A percentile compares a stretch with the other conserved stretches of the same genome.
These are phyloP conservation scores for Nothoprocta pentlandii DNA, from an alignment of 2,113 vertebrate species.

Conservation along the genomic window DNA sequence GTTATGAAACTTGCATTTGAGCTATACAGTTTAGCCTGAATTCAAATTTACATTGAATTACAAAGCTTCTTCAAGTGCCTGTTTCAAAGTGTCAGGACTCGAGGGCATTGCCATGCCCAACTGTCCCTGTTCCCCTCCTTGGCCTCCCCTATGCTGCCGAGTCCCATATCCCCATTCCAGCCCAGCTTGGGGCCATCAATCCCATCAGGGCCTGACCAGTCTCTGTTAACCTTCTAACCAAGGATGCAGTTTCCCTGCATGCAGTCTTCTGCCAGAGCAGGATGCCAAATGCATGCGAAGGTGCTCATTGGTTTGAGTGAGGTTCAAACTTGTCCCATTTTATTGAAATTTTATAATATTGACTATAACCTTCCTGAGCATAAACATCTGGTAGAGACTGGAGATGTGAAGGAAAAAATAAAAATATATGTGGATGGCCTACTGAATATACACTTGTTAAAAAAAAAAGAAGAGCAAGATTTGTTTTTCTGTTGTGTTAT, in stretches of 20 bases:
- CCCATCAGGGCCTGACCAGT: not conserved
- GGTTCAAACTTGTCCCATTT: not conserved
- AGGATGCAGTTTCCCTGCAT: not conserved
- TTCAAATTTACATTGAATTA: not conserved
- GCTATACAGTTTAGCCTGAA: not conserved
- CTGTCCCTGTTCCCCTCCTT: not conserved
- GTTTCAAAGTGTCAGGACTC: not conserved
- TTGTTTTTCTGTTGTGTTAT: not conserved
- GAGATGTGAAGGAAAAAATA: not conserved
- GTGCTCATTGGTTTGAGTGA: not conserved
- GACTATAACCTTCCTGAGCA: not conserved
- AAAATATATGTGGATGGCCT: not conserved
- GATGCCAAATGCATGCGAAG: fast-evolving
- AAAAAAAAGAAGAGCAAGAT: not conserved
- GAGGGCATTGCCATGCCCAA: not conserved
- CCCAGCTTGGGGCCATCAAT: not conserved
- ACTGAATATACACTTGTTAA: not conserved
- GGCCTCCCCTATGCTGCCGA: not conserved
- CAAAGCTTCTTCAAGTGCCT: not conserved
- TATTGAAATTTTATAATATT: not conserved
- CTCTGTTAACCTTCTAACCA: not conserved
- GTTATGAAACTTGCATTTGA: not conserved
- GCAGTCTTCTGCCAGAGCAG: not conserved
- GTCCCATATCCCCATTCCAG: not conserved
- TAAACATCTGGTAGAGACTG: not conserved